Conservation (phyloP, 2,888 invertebrate genomes). For the Scaptomyza tumidula region DNA sequence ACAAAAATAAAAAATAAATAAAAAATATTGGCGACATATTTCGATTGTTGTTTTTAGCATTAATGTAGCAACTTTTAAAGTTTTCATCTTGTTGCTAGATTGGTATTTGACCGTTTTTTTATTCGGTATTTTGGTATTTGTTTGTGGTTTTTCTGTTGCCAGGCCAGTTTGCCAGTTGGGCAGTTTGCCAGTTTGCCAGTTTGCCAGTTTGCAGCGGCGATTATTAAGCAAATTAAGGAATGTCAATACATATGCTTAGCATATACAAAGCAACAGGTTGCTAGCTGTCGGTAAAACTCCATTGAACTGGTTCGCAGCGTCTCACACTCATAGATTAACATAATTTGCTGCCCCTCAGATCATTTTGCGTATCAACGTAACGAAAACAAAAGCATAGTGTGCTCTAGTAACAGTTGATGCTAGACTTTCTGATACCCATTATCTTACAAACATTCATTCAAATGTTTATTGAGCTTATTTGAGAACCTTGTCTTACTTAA, state of each 20-base stretch:
- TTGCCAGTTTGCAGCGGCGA: constrained; percentile 59
- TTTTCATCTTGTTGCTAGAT: constrained; percentile 20
- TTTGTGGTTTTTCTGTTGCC: constrained; percentile 54
- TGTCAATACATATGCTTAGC: constrained; percentile 74
- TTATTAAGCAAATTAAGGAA: constrained; percentile 78
- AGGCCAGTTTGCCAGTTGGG: constrained; percentile 65
- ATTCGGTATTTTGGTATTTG: constrained; percentile 1
- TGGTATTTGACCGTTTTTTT: constrained; percentile 10
- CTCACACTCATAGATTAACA: constrained; percentile 52
- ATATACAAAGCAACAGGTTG: constrained; percentile 76
- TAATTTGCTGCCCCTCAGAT: constrained; percentile 52
- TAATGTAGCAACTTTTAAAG: constrained; percentile 42
- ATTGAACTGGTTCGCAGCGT: constrained; percentile 64
- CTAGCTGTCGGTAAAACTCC: constrained; percentile 55
- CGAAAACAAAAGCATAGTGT: neutral
- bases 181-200: no score
- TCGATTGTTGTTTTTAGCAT: constrained; percentile 46
- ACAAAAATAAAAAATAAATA: constrained; percentile 7
- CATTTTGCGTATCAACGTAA: constrained; percentile 58
- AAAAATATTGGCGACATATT: constrained; percentile 32
- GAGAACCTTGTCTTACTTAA: no score
- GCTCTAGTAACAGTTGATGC: neutral
- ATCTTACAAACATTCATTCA: no score
- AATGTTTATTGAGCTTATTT: no score
- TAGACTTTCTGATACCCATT: neutral